Conservation (phyloP, 37 sponge, comb jelly and placozoan genomes). For the Dysidea cf. avara region DNA sequence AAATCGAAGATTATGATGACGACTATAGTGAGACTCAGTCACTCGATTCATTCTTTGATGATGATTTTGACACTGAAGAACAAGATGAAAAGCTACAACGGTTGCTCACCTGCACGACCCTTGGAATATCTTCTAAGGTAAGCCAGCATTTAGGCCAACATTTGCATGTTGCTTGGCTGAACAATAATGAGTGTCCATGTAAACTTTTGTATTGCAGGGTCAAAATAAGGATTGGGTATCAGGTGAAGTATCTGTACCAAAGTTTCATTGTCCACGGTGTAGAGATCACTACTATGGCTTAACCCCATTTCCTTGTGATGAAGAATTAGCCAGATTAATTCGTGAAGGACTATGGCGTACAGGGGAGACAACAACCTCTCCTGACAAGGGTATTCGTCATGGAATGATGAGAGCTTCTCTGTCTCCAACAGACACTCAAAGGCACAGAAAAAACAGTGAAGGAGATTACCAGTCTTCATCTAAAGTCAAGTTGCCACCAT, state of each 20-base stretch:
- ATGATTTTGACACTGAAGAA: slow-evolving; percentile 43
- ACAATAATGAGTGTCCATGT: too few relatives aligned
- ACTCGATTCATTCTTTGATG: slow-evolving; percentile 59
- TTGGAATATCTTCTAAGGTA: slow-evolving; percentile 63
- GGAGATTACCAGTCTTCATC: slow-evolving; percentile 5
- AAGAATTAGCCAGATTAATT: slow-evolving; percentile 67
- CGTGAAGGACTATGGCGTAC: slow-evolving; percentile 68
- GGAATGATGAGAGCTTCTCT: too few relatives aligned
- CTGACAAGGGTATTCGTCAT: too few relatives aligned
- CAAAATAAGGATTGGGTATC: slow-evolving; percentile 53
- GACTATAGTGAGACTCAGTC: not conserved
- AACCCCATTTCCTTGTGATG: slow-evolving; percentile 70
- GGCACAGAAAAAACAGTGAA: not conserved
- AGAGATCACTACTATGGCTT: slow-evolving; percentile 86
- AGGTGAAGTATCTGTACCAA: slow-evolving; percentile 66
- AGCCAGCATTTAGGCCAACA: too few relatives aligned
- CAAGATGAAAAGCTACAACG: slow-evolving; percentile 33
- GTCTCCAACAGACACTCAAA: too few relatives aligned
- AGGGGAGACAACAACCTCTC: slow-evolving; percentile 14
- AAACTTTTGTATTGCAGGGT: too few relatives aligned
- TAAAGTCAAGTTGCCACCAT: too few relatives aligned
- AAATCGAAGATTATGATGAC: not conserved
- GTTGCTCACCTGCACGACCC: slow-evolving; percentile 63
- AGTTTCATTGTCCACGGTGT: slow-evolving; percentile 81
- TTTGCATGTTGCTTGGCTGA: too few relatives aligned